A percentile compares a stretch with the other conserved stretches of the same genome.
Evolutionary conservation across 2,797 vertebrate genomes (phyloP).

Genomic region (Tauraco hartlaubi): DNA sequence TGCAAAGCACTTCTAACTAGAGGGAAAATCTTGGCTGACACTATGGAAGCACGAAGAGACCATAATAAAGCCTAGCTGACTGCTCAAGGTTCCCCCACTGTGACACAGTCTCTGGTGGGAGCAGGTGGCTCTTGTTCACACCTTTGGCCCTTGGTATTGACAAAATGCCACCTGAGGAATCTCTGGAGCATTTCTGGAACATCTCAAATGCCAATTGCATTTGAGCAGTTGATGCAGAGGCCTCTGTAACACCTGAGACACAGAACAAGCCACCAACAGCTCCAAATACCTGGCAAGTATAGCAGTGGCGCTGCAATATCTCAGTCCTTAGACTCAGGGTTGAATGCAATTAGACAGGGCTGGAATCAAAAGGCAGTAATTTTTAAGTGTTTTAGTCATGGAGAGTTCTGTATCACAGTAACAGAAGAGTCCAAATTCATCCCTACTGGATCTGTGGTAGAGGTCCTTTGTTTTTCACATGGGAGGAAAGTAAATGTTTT

Average conservation of each 20-base stretch:
- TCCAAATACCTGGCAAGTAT: background rate
- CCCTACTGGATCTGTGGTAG: background rate
- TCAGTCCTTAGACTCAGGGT: background rate
- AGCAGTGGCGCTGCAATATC: rapidly evolving
- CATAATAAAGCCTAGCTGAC: background rate
- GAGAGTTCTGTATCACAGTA: background rate
- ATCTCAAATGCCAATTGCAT: background rate
- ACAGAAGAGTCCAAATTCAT: background rate
- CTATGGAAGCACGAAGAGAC: background rate
- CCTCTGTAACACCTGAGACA: background rate
- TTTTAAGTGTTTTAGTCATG: background rate
- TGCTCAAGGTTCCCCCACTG: background rate
- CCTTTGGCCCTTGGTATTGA: background rate
- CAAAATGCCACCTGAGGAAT: background rate
- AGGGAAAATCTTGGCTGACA: background rate
- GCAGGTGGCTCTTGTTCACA: background rate
- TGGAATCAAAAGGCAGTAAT: background rate
- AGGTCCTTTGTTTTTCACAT: background rate
- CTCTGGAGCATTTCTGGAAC: constrained; percentile 3
- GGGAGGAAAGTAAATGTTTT: background rate
- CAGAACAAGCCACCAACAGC: background rate
- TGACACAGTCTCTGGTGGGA: background rate
- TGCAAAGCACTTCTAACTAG: background rate
- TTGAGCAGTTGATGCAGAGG: background rate
- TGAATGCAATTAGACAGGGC: background rate